Evolutionary conservation across 1,140 invertebrate genomes (phyloP), one percentile per base, ranked within the genome.

Genomic region (Himalopsyche phryganea): DNA sequence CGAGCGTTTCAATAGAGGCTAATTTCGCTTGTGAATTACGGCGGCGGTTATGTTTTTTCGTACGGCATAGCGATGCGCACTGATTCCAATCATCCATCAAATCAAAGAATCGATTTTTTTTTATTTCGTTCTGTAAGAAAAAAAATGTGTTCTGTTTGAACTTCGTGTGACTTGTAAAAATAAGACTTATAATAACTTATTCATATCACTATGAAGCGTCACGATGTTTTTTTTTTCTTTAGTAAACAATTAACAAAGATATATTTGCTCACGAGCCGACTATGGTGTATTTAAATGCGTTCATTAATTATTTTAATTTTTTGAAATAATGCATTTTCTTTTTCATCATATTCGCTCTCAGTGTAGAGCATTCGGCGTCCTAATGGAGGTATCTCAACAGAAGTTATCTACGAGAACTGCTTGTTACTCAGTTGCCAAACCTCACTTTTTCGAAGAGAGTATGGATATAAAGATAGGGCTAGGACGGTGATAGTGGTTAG

Each of bases 191-290:
- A 9, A 28, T 28, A 46, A 58, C 51, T 58, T 51, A 58, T 58
- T 58, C 56, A 51, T 58, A 58, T 58, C 56, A 58, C 48, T 28
- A 28, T 32, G 49, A 46, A 38, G 44, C 56, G 56, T 58, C 56
- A 58, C 56, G 56, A 58, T 38, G 46, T 52, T 58, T 28, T 28
- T 28, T 28, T 28, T 45, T n/a, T n/a, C n/a, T n/a, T n/a, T n/a
- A n/a, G n/a, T n/a, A 58, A 58, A 58, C 56, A 58, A 58, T 58
- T 58, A 58, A 58, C 48, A 58, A 51, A 51, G 56, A 58, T 58
- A 51, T 51, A 58, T 58, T 45, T 49, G 9, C 18, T 40, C 38
- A 40, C 38, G 38, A 40, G 38, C 9, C 23, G 9, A 9, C 23
- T 28, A 5, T 28, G 23, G 9, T 28, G 4, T 5, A 5, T 28